Evolutionary conservation across 2,888 invertebrate species (phyloP), one percentile per base, ranked within the genome.

Genomic region (Leptarthrus brevirostris): DNA sequence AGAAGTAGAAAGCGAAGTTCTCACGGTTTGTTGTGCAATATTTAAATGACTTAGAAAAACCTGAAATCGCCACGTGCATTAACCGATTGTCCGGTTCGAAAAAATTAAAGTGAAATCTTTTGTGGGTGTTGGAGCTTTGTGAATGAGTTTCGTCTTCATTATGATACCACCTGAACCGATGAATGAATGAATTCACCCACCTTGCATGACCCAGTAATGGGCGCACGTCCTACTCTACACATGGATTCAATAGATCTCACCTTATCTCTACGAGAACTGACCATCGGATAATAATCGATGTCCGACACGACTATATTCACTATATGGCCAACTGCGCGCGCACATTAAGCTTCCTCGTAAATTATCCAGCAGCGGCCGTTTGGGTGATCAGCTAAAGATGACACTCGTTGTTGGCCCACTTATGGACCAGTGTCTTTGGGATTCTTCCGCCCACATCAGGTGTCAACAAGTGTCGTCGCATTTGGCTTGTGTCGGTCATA

Each of bases 11-110:
- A 66, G 66, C 66, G 12, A 22, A 64, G 66, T 66, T 66, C 66
- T 49, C 66, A 66, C 66, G 66, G 66, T 66, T 26, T 36, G 24
- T 66, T 66, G 66, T 66, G 66, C 66, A 66, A 66, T 26, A 26
- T n/a, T 22, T 44, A 26, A 26, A 22, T 2, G 30, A 30, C 8
- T 30, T 47, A 26, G 16, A 20, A 47, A 5, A 44, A 47, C 18
- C 6, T 16, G 24, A 24, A 47, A 2, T 47, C 49, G 66, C 49
- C 61, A 61, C 61, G 61, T 49, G 66, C 47, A 34, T 16, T 18
- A 36, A 24, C n/a, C 16, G 14, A 30, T 14, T 56, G 14, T 24
- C 8, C 44, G 12, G 12, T 16, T 47, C 16, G 22, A 47, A 49
- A 66, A 49, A n/a, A n/a, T 66, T 49, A 66, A 66, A 66, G 66